Conservation (phyloP, 1,140 invertebrate species). For the Eumaeus atala region DNA sequence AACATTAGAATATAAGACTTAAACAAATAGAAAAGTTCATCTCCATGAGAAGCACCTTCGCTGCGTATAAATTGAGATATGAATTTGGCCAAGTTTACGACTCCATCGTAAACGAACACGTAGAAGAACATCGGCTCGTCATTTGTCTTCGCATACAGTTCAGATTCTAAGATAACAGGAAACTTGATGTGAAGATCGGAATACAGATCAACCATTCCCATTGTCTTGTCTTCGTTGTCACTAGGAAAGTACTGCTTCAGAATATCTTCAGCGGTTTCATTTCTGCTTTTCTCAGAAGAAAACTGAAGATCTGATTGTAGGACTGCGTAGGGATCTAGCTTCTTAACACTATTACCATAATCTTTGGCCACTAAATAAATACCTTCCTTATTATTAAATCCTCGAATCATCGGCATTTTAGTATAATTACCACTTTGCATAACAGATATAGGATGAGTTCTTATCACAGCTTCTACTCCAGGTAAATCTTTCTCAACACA, state of each 20-base stretch:
- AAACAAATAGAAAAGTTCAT: constrained; percentile 64
- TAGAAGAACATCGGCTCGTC: constrained; percentile 59
- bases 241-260: constrained; percentile 44
- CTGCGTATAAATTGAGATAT: constrained; percentile 36
- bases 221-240: constrained; percentile 43
- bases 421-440: constrained; percentile 54
- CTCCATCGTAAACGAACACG: constrained; percentile 55
- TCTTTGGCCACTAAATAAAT: constrained; percentile 54
- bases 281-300: constrained; percentile 38
- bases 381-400: constrained; percentile 61
- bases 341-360: constrained; percentile 43
- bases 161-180: constrained; percentile 46
- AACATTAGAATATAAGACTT: constrained; percentile 49
- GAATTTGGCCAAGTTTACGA: constrained; percentile 52
- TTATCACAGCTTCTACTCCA: constrained; percentile 45
- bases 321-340: constrained; percentile 29
- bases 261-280: constrained; percentile 35
- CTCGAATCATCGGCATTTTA: constrained; percentile 64
- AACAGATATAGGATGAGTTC: constrained; percentile 47
- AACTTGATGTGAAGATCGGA: constrained; percentile 63
- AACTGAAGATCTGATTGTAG: constrained; percentile 48
- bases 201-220: constrained; percentile 52
- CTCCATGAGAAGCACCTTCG: constrained; percentile 53
- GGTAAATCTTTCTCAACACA: constrained; percentile 53
- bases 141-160: constrained; percentile 44